These are phyloP conservation scores for Thaleichthys pacificus DNA, from an alignment of 2,797 vertebrate genomes.

Conservation along the genomic window DNA sequence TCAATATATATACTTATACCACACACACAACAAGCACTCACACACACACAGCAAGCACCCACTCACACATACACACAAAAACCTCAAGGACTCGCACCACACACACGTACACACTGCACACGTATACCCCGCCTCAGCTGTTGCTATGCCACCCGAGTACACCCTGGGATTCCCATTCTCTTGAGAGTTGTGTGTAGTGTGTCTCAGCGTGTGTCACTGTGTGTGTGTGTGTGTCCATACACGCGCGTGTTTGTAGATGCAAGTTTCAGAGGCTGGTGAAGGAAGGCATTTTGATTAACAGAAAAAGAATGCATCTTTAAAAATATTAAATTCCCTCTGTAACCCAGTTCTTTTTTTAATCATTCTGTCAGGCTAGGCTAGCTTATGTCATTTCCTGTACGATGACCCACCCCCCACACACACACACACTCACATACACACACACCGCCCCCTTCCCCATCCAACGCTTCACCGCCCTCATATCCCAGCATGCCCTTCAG, in stretches of 20 bases:
- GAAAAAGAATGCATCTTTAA: constrained; percentile 1
- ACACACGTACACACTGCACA: constrained; percentile 1
- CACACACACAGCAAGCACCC: not conserved
- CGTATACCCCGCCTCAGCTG: constrained; percentile 27
- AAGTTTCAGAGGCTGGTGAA: not conserved
- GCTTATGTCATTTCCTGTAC: no score
- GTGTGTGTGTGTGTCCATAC: not conserved
- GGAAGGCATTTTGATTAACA: not conserved
- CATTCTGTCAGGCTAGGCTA: not conserved
- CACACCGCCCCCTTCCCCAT: no score
- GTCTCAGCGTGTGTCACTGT: not conserved
- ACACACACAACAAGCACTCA: no score
- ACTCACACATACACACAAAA: constrained; percentile 1
- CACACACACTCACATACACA: no score
- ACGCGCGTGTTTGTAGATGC: not conserved
- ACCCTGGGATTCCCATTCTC: constrained; percentile 47
- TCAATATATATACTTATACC: no score
- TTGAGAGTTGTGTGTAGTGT: not conserved
- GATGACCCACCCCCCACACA: no score
- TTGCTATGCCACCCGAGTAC: constrained; percentile 60
- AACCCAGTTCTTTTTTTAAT: not conserved
- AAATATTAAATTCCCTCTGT: not conserved
- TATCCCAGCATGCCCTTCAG: no score
- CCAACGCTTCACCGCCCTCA: no score
- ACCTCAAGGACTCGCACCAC: not conserved